Conservation (phyloP, 2,113 vertebrate species). For the Cyphotilapia sp. region DNA sequence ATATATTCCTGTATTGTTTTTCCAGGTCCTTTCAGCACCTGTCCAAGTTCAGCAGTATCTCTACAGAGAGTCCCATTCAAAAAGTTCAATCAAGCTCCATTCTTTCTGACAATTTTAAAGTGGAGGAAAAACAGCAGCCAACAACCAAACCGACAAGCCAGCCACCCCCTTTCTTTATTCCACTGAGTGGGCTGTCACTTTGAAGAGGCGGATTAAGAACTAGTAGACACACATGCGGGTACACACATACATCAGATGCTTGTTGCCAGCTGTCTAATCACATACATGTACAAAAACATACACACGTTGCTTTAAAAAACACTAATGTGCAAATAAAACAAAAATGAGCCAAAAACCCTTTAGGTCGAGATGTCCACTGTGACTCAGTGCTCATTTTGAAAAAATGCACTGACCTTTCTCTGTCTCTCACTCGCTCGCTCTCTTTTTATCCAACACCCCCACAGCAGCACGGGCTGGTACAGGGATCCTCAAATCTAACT, state of each 20-base stretch:
- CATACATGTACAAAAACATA: background rate
- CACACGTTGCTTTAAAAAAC: background rate
- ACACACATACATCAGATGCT: background rate
- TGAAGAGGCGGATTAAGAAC: slow-evolving; percentile 43
- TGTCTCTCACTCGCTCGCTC: background rate
- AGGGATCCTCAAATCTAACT: background rate
- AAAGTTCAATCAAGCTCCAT: background rate
- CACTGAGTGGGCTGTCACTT: slow-evolving; percentile 35
- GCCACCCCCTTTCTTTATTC: slow-evolving; percentile 5
- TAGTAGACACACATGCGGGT: background rate
- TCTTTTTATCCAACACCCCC: background rate
- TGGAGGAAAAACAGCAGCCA: background rate
- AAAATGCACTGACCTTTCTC: slow-evolving; percentile 26
- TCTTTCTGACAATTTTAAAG: background rate
- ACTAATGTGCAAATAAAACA: background rate
- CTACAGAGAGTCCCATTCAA: background rate
- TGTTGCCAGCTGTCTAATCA: background rate
- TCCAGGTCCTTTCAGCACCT: background rate
- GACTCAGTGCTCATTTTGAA: slow-evolving; percentile 31
- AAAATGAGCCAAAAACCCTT: background rate
- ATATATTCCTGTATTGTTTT: background rate
- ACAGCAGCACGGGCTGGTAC: background rate
- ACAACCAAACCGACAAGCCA: background rate
- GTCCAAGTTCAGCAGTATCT: background rate
- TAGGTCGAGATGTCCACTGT: background rate